Evolutionary conservation across 2,888 invertebrate genomes (phyloP).

Genomic region (Drosophila subquinaria): DNA sequence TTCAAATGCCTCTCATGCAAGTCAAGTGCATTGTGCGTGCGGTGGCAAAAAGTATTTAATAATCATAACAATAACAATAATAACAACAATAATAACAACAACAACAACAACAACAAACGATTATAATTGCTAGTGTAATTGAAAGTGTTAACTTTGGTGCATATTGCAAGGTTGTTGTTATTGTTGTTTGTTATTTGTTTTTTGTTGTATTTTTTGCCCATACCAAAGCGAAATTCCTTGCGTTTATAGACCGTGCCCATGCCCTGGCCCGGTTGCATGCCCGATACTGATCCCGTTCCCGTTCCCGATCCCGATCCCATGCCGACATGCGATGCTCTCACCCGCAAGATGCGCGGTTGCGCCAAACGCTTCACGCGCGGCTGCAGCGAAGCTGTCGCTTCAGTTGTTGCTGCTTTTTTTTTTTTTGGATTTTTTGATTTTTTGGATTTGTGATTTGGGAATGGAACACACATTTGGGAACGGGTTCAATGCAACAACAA

Average conservation of each 20-base stretch:
- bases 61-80: background rate
- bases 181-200: background rate
- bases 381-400: conserved; percentile 46
- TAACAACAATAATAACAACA: background rate
- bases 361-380: conserved; percentile 86
- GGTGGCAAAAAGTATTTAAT: conserved; percentile 17
- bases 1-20: conserved; percentile 43
- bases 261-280: conserved; percentile 72
- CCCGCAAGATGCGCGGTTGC: conserved; percentile 87
- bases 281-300: conserved; percentile 72
- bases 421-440: background rate
- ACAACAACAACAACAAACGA: conserved; percentile 4
- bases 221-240: conserved; percentile 87
- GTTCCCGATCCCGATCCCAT: conserved; percentile 77
- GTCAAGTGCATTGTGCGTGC: conserved; percentile 45
- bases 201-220: conserved; percentile 84
- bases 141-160: conserved; percentile 13
- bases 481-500: conserved; percentile 4
- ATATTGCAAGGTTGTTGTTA: conserved; percentile 2
- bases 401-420: conserved; percentile 34
- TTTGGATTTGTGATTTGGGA: too few species aligned
- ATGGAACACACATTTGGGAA: too few species aligned
- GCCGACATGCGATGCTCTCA: conserved; percentile 86
- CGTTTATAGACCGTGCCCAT: conserved; percentile 68
- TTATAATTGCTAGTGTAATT: conserved; percentile 11